Percentiles rank a stretch among this genome's conserved stretches.
These are phyloP conservation scores for Ectobius pallidus DNA, from an alignment of 2,888 invertebrate species.

Conservation along the genomic window DNA sequence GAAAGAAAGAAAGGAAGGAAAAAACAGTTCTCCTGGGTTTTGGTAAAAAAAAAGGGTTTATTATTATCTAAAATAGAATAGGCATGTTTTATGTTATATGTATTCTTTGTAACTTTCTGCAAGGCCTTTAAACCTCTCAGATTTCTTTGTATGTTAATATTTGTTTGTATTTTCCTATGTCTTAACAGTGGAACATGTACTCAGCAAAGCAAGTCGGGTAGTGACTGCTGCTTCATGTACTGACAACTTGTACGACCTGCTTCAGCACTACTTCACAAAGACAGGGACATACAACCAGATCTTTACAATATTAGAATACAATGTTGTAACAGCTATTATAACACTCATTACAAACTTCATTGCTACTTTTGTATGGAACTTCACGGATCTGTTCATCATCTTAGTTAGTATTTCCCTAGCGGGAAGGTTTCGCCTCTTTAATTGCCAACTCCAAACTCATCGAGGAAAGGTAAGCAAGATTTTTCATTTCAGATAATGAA, in stretches of 20 bases:
- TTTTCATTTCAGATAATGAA: neutral
- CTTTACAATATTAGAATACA: neutral
- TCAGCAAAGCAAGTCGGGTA: conserved; percentile 65
- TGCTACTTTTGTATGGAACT: conserved; percentile 44
- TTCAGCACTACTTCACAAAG: conserved; percentile 62
- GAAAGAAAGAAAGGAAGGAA: no score
- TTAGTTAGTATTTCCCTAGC: conserved; percentile 40
- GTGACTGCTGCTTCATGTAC: conserved; percentile 58
- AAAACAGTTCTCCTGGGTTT: no score
- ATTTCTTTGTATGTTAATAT: no score
- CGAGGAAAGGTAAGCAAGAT: conserved; percentile 59
- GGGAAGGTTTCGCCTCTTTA: conserved; percentile 41
- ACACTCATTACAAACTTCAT: conserved; percentile 48
- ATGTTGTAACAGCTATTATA: neutral
- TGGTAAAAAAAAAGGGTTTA: no score
- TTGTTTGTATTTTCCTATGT: no score
- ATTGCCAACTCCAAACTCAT: conserved; percentile 55
- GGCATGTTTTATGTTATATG: no score
- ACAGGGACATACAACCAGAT: conserved; percentile 18
- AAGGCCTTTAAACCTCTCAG: no score
- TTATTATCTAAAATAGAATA: no score
- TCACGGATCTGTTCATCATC: conserved; percentile 44
- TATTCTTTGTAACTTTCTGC: no score
- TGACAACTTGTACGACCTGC: conserved; percentile 50
- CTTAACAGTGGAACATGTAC: conserved; percentile 63